Conservation (phyloP, 1,140 invertebrate species). For the Drosophila navojoa region DNA sequence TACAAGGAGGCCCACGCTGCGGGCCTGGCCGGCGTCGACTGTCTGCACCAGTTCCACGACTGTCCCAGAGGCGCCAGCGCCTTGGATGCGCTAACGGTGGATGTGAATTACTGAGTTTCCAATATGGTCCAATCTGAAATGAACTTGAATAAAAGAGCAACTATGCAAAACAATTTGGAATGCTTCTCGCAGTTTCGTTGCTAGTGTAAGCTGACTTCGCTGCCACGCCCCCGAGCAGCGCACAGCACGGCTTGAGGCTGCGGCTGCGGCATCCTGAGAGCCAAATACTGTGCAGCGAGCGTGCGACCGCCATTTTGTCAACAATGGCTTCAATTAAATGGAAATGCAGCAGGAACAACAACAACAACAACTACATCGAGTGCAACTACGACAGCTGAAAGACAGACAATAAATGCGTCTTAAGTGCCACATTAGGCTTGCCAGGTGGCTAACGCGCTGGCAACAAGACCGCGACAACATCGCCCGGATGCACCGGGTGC, state of each 20-base stretch:
- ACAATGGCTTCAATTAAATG: conserved; percentile 81
- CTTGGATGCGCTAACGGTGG: conserved; percentile 60
- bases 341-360: conserved; percentile 64
- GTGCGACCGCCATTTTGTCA: conserved; percentile 77
- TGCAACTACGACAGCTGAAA: conserved; percentile 68
- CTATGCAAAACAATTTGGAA: neutral
- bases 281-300: conserved; percentile 40
- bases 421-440: conserved; percentile 80
- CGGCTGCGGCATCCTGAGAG: conserved; percentile 32
- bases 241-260: too few relatives aligned
- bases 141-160: neutral
- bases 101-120: conserved; percentile 27
- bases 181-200: conserved; percentile 36
- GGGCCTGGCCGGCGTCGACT: conserved; percentile 65
- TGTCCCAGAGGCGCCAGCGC: conserved; percentile 65
- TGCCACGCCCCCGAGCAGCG: too few relatives aligned
- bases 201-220: conserved; percentile 51
- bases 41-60: conserved; percentile 37
- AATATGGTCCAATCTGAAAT: neutral
- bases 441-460: conserved; percentile 44
- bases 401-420: conserved; percentile 82
- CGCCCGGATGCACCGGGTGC: conserved; percentile 48
- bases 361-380: conserved; percentile 20
- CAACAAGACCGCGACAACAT: neutral
- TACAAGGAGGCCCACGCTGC: conserved; percentile 60